Evolutionary conservation across 2,113 vertebrate genomes (phyloP).

Genomic region (Heteronetta atricapilla): DNA sequence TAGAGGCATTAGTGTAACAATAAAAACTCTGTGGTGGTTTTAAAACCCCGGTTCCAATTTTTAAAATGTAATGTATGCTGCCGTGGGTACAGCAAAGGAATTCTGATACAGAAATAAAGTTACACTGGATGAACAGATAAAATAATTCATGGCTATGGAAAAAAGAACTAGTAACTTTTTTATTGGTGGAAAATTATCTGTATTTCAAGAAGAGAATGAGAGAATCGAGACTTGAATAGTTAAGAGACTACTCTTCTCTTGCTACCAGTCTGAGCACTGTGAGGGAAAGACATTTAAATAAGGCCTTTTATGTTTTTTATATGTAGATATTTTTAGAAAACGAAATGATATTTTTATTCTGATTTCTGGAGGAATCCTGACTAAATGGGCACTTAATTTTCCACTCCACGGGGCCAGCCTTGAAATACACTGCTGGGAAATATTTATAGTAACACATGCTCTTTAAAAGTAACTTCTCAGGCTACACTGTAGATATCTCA

Average conservation of each 20-base stretch:
- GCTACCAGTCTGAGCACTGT: background rate
- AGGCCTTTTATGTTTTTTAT: background rate
- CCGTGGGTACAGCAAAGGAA: background rate
- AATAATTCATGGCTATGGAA: background rate
- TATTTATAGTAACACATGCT: conserved; percentile 44
- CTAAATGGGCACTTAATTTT: conserved; percentile 31
- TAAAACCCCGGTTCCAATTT: background rate
- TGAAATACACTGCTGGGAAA: conserved; percentile 11
- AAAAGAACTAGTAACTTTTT: background rate
- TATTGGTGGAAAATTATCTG: background rate
- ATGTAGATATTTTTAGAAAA: conserved; percentile 41
- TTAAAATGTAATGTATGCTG: background rate
- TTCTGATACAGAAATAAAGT: background rate
- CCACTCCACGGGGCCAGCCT: conserved; percentile 25
- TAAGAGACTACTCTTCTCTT: background rate
- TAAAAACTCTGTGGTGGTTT: background rate
- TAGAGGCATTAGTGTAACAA: background rate
- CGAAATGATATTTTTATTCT: conserved; percentile 35
- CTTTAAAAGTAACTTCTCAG: conserved; percentile 50
- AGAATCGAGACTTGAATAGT: background rate
- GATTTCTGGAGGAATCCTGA: conserved; percentile 37
- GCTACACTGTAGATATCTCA: background rate
- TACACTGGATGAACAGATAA: background rate
- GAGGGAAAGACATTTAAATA: background rate
- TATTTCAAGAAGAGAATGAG: background rate